phyloP scores from a whole-genome alignment of 1,140 invertebrate genomes.

The Drosophila grimshawi region DNA sequence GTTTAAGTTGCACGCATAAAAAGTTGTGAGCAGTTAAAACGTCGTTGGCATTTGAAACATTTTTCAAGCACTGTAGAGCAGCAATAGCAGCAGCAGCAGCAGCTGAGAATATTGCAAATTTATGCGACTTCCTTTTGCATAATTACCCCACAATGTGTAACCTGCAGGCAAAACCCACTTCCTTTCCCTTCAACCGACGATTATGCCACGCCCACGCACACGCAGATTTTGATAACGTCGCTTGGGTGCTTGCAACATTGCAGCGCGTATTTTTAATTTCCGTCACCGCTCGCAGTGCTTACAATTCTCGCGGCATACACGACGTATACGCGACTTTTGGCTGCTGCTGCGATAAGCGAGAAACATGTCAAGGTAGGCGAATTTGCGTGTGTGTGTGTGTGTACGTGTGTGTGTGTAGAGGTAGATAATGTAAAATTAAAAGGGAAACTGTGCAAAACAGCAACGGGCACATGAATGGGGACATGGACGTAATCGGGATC shows the following conservation, averaged over 20 bases:
- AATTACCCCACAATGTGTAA: conserved; percentile 76
- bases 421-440: conserved; percentile 83
- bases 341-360: conserved; percentile 72
- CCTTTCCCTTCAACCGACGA: neutral
- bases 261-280: conserved; percentile 83
- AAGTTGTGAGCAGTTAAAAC: conserved; percentile 78
- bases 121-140: conserved; percentile 82
- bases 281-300: conserved; percentile 60
- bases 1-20: conserved; percentile 58
- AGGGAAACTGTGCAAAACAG: conserved; percentile 80
- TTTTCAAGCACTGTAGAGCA: conserved; percentile 45
- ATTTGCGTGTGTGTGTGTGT: conserved; percentile 33
- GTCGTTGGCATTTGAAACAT: conserved; percentile 78
- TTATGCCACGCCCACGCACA: conserved; percentile 55
- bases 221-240: conserved; percentile 80
- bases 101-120: conserved; percentile 81
- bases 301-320: conserved; percentile 34
- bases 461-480: conserved; percentile 17
- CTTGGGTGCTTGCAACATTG: conserved; percentile 78
- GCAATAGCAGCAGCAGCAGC: conserved; percentile 49
- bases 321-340: conserved; percentile 55
- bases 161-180: conserved; percentile 25
- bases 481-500: conserved; percentile 31
- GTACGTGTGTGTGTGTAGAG: conserved; percentile 50
- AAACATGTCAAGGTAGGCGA: conserved; percentile 73